phyloP scores from a whole-genome alignment of 2,888 invertebrate species.

The Thymelicus lineola region DNA sequence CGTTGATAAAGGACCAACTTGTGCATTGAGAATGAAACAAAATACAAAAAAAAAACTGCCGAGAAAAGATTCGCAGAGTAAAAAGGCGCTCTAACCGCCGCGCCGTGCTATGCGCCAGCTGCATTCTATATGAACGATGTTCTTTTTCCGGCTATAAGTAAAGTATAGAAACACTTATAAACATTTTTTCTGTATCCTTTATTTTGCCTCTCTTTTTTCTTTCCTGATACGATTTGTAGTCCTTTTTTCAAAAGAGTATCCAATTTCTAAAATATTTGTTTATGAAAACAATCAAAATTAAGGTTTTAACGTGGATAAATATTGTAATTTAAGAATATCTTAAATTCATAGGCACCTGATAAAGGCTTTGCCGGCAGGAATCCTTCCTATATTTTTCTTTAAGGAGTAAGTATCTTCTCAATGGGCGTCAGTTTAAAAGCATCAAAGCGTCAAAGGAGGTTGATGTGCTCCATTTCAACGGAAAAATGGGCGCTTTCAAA shows the following conservation, averaged over 20 bases:
- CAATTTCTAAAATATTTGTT: too few relatives aligned
- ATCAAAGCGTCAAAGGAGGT: slow-evolving; percentile 72
- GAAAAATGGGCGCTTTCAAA: slow-evolving; percentile 73
- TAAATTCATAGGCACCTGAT: neutral
- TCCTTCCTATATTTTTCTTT: slow-evolving; percentile 22
- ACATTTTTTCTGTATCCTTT: too few relatives aligned
- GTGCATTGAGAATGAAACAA: slow-evolving; percentile 32
- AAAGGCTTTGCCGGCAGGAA: slow-evolving; percentile 11
- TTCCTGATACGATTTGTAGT: too few relatives aligned
- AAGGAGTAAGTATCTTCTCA: slow-evolving; percentile 32
- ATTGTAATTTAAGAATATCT: neutral
- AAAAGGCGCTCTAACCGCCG: slow-evolving; percentile 57
- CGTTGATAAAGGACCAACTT: slow-evolving; percentile 33
- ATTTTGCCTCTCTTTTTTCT: too few relatives aligned
- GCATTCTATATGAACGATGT: slow-evolving; percentile 48
- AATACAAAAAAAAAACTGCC: slow-evolving; percentile 21
- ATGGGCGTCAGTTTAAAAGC: slow-evolving; percentile 53
- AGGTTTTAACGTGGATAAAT: neutral
- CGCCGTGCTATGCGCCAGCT: slow-evolving; percentile 45
- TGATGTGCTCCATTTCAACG: slow-evolving; percentile 63
- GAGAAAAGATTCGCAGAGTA: slow-evolving; percentile 49
- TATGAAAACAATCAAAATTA: too few relatives aligned
- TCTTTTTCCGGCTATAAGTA: slow-evolving; percentile 47
- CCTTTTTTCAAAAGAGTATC: too few relatives aligned
- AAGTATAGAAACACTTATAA: too few relatives aligned